Conservation (phyloP, 2,888 invertebrate genomes). For the Chaitophorus viminalis region DNA sequence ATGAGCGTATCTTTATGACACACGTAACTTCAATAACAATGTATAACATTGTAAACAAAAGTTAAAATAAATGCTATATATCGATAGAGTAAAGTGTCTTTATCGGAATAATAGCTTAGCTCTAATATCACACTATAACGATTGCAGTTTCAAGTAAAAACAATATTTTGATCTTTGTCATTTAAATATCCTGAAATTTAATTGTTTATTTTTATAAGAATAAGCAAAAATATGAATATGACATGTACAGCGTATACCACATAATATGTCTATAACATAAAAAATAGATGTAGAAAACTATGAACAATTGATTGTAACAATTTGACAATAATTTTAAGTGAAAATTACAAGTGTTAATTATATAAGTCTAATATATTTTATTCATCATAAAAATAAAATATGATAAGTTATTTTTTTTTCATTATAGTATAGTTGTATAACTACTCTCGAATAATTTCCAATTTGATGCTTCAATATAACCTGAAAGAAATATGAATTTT, state of each 20-base stretch:
- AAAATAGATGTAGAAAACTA: neutral
- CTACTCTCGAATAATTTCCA: neutral
- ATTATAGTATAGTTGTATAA: neutral
- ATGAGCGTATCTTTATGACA: neutral
- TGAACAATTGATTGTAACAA: neutral
- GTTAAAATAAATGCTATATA: too few species aligned
- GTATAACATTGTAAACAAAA: neutral
- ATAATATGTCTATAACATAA: too few species aligned
- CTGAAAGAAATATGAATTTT: neutral
- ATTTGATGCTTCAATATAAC: neutral
- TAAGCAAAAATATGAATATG: too few species aligned
- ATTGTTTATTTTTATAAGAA: too few species aligned
- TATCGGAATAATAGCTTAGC: too few species aligned
- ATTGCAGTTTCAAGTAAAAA: too few species aligned
- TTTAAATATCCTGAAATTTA: too few species aligned
- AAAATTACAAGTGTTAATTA: neutral
- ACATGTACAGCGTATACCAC: too few species aligned
- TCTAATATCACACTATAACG: too few species aligned
- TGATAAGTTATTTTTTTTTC: neutral
- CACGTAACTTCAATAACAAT: neutral
- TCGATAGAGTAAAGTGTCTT: too few species aligned
- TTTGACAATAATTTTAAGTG: neutral
- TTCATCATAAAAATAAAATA: neutral
- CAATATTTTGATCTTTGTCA: too few species aligned
- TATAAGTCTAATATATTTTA: neutral